phyloP scores from a whole-genome alignment of 2,113 vertebrate genomes.

The Catharus fuscescens region DNA sequence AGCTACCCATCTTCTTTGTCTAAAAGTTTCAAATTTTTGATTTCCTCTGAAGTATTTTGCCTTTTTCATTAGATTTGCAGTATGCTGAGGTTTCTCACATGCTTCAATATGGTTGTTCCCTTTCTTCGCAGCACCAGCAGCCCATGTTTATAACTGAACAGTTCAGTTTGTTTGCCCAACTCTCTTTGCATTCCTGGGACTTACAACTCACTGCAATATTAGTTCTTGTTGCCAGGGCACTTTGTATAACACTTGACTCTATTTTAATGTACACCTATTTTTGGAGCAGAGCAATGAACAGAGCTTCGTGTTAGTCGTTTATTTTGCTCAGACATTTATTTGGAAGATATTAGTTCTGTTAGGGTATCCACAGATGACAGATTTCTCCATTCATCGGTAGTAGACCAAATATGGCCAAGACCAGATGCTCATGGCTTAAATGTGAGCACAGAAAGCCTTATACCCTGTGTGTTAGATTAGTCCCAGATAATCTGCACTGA shows the following conservation, averaged over 20 bases:
- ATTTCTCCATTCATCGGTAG: conserved; percentile 76
- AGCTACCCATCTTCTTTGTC: not conserved
- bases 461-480: not conserved
- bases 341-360: conserved; percentile 73
- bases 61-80: conserved; percentile 28
- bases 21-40: conserved; percentile 32
- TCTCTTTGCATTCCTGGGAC: conserved; percentile 72
- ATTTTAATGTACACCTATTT: conserved; percentile 78
- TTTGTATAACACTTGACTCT: conserved; percentile 76
- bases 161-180: conserved; percentile 66
- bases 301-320: conserved; percentile 71
- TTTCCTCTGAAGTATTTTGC: conserved; percentile 25
- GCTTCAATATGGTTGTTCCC: conserved; percentile 51
- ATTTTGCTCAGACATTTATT: conserved; percentile 79
- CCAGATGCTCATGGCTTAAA: conserved; percentile 62
- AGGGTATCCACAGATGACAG: conserved; percentile 72
- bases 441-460: conserved; percentile 24
- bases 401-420: conserved; percentile 81
- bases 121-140: conserved; percentile 54
- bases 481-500: not conserved
- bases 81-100: conserved; percentile 43
- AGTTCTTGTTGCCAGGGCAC: conserved; percentile 76
- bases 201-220: conserved; percentile 75
- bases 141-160: conserved; percentile 71
- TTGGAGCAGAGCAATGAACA: conserved; percentile 75